Conservation (phyloP, 2,797 vertebrate species). For the Gymnocypris eckloni region DNA sequence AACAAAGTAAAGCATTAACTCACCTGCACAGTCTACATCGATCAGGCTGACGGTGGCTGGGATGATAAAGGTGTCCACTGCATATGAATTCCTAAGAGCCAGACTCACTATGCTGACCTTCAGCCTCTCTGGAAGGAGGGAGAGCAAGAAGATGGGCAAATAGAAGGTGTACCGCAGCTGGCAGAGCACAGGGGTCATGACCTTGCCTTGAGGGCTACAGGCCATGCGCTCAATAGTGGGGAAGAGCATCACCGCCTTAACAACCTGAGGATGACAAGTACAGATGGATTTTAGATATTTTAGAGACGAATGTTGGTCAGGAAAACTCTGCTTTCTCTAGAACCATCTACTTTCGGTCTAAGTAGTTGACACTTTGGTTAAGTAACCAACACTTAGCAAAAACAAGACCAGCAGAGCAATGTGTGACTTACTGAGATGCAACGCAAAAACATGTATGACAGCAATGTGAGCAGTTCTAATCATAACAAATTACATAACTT, state of each 20-base stretch:
- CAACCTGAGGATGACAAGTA: slow-evolving; percentile 73
- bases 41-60: slow-evolving; percentile 79
- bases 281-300: background rate
- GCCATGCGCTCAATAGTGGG: slow-evolving; percentile 95
- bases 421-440: slow-evolving; percentile 19
- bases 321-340: slow-evolving; percentile 24
- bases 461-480: background rate
- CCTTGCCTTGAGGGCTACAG: slow-evolving; percentile 85
- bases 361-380: background rate
- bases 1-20: slow-evolving; percentile 51
- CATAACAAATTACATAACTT: slow-evolving; percentile 30
- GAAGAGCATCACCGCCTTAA: slow-evolving; percentile 89
- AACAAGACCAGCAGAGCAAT: slow-evolving; percentile 19
- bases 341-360: slow-evolving; percentile 14
- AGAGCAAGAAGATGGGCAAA: slow-evolving; percentile 85
- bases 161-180: slow-evolving; percentile 86
- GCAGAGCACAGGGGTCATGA: slow-evolving; percentile 90
- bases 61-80: slow-evolving; percentile 69
- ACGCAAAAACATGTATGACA: slow-evolving; percentile 30
- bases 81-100: slow-evolving; percentile 68
- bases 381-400: slow-evolving; percentile 20
- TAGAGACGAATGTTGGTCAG: background rate
- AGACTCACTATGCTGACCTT: slow-evolving; percentile 78
- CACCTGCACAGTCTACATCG: slow-evolving; percentile 87
- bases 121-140: slow-evolving; percentile 83